phyloP scores from a whole-genome alignment of 1,140 invertebrate genomes.

The Pogonomyrmex barbatus region DNA sequence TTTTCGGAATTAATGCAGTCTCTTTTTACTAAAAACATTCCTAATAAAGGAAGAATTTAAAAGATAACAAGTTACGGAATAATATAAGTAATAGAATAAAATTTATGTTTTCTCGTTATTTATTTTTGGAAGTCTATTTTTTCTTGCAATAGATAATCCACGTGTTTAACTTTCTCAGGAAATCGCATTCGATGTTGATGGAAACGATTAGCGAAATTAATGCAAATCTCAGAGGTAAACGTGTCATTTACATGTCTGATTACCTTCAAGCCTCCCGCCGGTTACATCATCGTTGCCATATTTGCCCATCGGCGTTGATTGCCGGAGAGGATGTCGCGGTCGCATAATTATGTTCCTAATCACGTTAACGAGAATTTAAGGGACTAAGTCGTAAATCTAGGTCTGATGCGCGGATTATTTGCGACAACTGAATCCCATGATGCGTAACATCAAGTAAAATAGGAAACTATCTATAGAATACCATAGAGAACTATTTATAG shows the following conservation, averaged over 20 bases:
- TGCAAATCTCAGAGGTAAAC: constrained; percentile 68
- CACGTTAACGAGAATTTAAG: constrained; percentile 59
- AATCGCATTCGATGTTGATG: constrained; percentile 20
- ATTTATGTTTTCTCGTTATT: not conserved
- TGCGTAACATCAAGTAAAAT: constrained; percentile 13
- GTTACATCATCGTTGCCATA: constrained; percentile 63
- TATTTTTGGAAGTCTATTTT: not conserved
- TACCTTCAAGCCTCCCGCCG: constrained; percentile 51
- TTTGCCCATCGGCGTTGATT: constrained; percentile 63
- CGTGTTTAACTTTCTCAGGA: constrained; percentile 18
- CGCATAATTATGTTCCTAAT: constrained; percentile 65
- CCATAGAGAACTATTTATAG: too few species aligned
- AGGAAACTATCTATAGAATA: not conserved
- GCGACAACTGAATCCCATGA: constrained; percentile 16
- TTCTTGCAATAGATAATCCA: not conserved
- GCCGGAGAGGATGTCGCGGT: constrained; percentile 44
- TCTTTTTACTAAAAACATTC: not conserved
- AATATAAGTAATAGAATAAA: not conserved
- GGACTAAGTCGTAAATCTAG: constrained; percentile 44
- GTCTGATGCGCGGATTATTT: constrained; percentile 19
- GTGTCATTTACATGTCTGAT: constrained; percentile 69
- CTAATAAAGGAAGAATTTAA: constrained; percentile 9
- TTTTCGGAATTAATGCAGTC: not conserved
- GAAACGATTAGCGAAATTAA: constrained; percentile 68
- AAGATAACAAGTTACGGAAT: not conserved